Evolutionary conservation across 2,888 invertebrate species (phyloP).

Genomic region (Troides aeacus): DNA sequence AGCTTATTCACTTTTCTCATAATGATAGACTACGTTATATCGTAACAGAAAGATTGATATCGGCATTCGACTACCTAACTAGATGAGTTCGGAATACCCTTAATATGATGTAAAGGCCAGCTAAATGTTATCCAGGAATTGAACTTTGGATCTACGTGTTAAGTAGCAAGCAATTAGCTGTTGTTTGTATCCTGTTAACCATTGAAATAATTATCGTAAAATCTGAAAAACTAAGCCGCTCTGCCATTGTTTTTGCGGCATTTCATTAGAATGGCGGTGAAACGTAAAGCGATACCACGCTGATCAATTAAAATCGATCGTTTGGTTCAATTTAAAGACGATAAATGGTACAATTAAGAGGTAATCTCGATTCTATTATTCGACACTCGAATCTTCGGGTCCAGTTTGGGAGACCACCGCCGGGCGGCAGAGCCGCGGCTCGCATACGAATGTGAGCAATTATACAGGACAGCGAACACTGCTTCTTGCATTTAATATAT

Average conservation of each 20-base stretch:
- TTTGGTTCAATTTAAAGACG: conserved; percentile 34
- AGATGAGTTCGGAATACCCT: too few relatives aligned
- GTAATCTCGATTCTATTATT: conserved; percentile 43
- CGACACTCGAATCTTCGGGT: conserved; percentile 38
- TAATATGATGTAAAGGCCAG: too few relatives aligned
- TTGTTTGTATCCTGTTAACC: not conserved
- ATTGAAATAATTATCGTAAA: not conserved
- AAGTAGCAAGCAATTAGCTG: too few relatives aligned
- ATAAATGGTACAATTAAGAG: conserved; percentile 41
- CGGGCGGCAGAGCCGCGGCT: conserved; percentile 35
- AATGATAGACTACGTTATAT: too few relatives aligned
- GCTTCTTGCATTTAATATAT: conserved; percentile 19
- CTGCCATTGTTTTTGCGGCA: not conserved
- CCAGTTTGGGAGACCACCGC: conserved; percentile 28
- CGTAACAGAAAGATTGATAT: too few relatives aligned
- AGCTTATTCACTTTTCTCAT: too few relatives aligned
- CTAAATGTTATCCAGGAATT: too few relatives aligned
- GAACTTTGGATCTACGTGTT: too few relatives aligned
- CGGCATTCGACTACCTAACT: too few relatives aligned
- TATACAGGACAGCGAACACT: conserved; percentile 30
- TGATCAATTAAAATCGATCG: conserved; percentile 24
- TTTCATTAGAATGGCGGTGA: not conserved
- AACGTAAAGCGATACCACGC: conserved; percentile 4
- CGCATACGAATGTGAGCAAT: conserved; percentile 45
- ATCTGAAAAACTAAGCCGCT: not conserved